phyloP scores from a whole-genome alignment of 37 sponge, comb jelly and placozoan genomes.

The Chondrosia reniformis region DNA sequence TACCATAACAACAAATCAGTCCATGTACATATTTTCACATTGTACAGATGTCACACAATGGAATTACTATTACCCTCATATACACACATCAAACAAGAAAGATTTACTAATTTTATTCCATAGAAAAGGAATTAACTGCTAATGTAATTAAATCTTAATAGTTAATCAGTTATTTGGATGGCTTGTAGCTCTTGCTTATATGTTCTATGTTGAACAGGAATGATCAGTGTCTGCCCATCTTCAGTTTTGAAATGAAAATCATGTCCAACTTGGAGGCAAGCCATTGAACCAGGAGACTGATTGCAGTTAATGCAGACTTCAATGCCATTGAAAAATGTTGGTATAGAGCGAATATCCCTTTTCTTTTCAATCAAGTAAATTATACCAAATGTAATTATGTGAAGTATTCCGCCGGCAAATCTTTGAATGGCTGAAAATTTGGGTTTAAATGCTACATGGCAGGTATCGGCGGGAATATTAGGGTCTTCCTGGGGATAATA shows the following conservation, averaged over 20 bases:
- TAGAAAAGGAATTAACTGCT: too few species aligned
- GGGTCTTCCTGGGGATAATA: background rate
- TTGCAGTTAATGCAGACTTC: slow-evolving; percentile 34
- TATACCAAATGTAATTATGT: slow-evolving; percentile 23
- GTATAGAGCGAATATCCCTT: background rate
- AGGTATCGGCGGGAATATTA: background rate
- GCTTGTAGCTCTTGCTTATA: background rate
- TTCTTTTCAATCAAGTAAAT: background rate
- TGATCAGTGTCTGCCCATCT: background rate
- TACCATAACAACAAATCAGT: too few species aligned
- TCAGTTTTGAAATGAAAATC: background rate
- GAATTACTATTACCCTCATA: too few species aligned
- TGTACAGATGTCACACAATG: too few species aligned
- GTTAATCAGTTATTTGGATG: too few species aligned
- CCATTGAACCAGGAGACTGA: background rate
- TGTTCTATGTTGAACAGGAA: background rate
- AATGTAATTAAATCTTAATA: too few species aligned
- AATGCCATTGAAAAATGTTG: slow-evolving; percentile 8
- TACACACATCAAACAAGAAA: too few species aligned
- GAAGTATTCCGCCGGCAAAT: slow-evolving; percentile 20
- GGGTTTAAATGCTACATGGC: slow-evolving; percentile 32
- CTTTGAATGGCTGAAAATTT: background rate
- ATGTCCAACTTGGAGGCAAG: slow-evolving; percentile 9
- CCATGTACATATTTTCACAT: too few species aligned
- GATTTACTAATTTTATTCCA: too few species aligned